Evolutionary conservation across 2,113 vertebrate genomes (phyloP).

Genomic region (Cettia cetti): DNA sequence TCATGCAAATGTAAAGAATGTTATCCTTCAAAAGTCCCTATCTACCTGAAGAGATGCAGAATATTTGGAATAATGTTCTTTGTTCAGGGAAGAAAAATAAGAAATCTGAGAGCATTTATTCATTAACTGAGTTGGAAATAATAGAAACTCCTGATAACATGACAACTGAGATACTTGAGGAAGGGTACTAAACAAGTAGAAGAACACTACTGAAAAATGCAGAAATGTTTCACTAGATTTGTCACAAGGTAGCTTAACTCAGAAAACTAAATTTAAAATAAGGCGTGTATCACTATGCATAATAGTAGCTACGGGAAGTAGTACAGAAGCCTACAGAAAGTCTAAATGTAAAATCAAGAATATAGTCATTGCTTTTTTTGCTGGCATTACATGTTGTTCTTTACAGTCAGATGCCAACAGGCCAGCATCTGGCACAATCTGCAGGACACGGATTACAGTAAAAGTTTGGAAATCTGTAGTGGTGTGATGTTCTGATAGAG

Average conservation of each 20-base stretch:
- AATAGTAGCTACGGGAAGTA: neutral
- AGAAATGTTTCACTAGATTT: neutral
- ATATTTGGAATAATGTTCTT: neutral
- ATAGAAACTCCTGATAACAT: neutral
- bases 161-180: neutral
- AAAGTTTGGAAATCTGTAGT: neutral
- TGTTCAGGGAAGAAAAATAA: neutral
- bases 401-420: neutral
- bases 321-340: neutral
- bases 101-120: neutral
- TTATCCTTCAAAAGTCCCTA: neutral
- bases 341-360: neutral
- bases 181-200: neutral
- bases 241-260: neutral
- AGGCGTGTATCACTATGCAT: neutral
- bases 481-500: neutral
- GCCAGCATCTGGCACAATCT: neutral
- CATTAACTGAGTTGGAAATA: neutral
- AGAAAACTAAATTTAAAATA: neutral
- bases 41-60: neutral
- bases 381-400: neutral
- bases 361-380: neutral
- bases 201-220: neutral
- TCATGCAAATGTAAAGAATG: neutral
- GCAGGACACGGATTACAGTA: neutral